Conservation (phyloP, 2,113 vertebrate genomes). For the Prochilodus magdalenae region DNA sequence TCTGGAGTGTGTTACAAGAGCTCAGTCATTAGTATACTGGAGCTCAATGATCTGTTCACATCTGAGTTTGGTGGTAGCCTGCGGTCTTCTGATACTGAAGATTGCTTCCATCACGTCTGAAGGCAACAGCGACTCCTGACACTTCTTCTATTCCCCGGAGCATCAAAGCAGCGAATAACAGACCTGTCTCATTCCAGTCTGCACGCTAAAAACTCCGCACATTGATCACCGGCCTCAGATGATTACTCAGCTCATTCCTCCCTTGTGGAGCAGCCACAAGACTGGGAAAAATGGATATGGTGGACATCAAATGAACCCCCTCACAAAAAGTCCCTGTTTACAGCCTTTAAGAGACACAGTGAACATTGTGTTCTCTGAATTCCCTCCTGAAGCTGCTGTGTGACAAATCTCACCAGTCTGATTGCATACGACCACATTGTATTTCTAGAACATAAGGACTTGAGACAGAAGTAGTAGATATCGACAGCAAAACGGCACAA, state of each 20-base stretch:
- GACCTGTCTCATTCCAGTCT: neutral
- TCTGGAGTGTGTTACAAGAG: neutral
- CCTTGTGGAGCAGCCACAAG: neutral
- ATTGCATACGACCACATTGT: neutral
- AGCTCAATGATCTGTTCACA: neutral
- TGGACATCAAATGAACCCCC: neutral
- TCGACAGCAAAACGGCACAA: no score
- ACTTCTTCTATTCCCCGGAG: neutral
- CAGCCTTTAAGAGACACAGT: neutral
- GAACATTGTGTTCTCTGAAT: neutral
- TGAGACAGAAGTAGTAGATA: neutral
- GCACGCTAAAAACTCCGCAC: neutral
- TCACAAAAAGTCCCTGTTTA: neutral
- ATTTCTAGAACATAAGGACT: no score
- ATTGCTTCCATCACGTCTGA: neutral
- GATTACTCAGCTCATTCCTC: neutral
- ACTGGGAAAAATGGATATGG: neutral
- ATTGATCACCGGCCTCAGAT: neutral
- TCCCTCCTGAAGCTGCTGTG: neutral
- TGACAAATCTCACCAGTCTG: neutral
- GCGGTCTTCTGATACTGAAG: neutral
- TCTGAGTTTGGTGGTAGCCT: neutral
- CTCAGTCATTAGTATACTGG: slow-evolving; percentile 2
- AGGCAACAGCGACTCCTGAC: neutral
- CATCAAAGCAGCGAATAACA: neutral